Percentiles rank a stretch among this genome's conserved stretches.
These are phyloP conservation scores for Tetrax tetrax DNA, from an alignment of 2,113 vertebrate species.

Conservation along the genomic window DNA sequence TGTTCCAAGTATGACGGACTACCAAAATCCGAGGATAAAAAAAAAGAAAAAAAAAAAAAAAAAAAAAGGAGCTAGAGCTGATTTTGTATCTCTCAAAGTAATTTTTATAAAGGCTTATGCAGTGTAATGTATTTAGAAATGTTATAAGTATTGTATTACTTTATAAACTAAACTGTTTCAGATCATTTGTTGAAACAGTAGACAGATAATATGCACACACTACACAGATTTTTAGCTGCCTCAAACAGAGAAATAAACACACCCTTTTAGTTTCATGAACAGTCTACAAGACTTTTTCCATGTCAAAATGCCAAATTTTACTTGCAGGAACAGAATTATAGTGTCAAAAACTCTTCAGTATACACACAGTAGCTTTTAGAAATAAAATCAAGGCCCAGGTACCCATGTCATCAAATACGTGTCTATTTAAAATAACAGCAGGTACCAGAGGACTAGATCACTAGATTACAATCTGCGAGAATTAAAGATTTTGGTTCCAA, in stretches of 20 bases:
- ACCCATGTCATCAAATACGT: not conserved
- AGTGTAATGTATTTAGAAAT: not conserved
- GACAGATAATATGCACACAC: not conserved
- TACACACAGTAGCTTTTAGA: not conserved
- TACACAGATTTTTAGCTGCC: not conserved
- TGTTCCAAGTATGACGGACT: not conserved
- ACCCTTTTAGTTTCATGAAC: not conserved
- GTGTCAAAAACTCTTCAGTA: not conserved
- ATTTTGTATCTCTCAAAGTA: not conserved
- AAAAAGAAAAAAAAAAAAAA: not conserved
- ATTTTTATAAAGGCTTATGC: not conserved
- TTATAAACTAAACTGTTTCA: not conserved
- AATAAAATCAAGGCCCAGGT: not conserved
- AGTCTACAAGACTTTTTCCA: not conserved
- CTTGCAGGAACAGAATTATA: not conserved
- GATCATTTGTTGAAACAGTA: not conserved
- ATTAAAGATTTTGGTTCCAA: not conserved
- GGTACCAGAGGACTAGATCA: not conserved
- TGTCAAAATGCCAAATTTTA: not conserved
- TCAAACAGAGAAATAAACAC: not conserved
- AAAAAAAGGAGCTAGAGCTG: not conserved
- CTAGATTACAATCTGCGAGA: not conserved
- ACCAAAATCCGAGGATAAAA: not conserved
- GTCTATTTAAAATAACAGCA: not conserved
- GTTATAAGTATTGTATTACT: not conserved